Percentiles rank a stretch among this genome's conserved stretches.
Evolutionary conservation across 2,797 vertebrate species (phyloP).

Genomic region (Phylloscopus collybita): DNA sequence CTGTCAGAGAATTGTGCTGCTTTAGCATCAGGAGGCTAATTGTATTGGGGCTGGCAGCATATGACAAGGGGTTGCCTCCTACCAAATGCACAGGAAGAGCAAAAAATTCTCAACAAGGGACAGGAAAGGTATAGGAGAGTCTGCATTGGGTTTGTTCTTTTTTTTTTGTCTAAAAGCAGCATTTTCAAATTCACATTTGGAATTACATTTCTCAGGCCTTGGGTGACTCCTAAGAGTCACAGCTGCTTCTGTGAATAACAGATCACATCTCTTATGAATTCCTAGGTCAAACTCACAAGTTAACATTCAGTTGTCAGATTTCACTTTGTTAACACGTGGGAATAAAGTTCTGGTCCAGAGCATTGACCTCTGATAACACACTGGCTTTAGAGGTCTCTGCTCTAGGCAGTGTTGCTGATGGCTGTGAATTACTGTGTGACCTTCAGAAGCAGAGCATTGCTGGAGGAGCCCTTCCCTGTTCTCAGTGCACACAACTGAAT

Average conservation of each 20-base stretch:
- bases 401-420: not conserved
- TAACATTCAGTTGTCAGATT: not conserved
- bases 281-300: not conserved
- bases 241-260: not conserved
- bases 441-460: not conserved
- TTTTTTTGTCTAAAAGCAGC: not conserved
- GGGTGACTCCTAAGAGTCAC: not conserved
- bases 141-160: not conserved
- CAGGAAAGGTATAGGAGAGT: not conserved
- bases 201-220: not conserved
- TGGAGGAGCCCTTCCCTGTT: not conserved
- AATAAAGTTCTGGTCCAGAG: not conserved
- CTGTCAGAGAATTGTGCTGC: slow-evolving; percentile 58
- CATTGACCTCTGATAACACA: not conserved
- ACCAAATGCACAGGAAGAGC: not conserved
- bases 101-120: not conserved
- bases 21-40: slow-evolving; percentile 39
- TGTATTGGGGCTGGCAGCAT: not conserved
- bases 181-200: not conserved
- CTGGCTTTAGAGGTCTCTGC: not conserved
- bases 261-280: not conserved
- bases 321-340: not conserved
- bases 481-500: not conserved
- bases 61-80: not conserved
- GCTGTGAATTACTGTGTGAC: not conserved